Evolutionary conservation across 2,113 vertebrate species (phyloP).

Genomic region (Ptilorrhoa leucosticta): DNA sequence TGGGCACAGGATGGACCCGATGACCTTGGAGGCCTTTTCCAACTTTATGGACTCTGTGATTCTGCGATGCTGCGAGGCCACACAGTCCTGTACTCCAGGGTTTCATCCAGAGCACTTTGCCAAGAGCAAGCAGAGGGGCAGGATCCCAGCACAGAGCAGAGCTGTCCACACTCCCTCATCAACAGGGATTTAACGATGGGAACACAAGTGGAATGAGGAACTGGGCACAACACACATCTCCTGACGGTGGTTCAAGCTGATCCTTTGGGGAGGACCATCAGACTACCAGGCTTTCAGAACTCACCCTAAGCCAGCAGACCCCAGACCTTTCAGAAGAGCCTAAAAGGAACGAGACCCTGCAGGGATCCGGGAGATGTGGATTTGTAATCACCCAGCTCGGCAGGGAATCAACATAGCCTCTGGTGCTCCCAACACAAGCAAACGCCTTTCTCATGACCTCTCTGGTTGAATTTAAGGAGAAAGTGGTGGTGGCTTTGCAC

Average conservation of each 20-base stretch:
- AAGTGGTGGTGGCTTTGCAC: neutral
- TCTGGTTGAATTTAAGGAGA: neutral
- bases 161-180: neutral
- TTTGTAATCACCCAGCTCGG: fast-evolving
- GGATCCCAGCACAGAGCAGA: neutral
- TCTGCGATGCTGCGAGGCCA: fast-evolving
- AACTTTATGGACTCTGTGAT: neutral
- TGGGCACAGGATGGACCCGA: neutral
- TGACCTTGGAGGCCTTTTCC: neutral
- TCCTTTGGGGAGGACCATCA: neutral
- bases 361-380: fast-evolving
- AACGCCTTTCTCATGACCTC: fast-evolving
- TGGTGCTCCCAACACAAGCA: fast-evolving
- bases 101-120: neutral
- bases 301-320: neutral
- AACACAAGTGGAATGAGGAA: neutral
- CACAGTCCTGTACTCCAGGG: neutral
- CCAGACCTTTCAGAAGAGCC: neutral
- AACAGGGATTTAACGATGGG: fast-evolving
- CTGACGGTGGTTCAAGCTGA: neutral
- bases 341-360: fast-evolving
- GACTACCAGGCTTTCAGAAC: neutral
- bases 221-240: neutral
- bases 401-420: fast-evolving
- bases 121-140: neutral